Evolutionary conservation across 2,797 vertebrate species (phyloP).

Genomic region (Buphagus erythrorhynchus): DNA sequence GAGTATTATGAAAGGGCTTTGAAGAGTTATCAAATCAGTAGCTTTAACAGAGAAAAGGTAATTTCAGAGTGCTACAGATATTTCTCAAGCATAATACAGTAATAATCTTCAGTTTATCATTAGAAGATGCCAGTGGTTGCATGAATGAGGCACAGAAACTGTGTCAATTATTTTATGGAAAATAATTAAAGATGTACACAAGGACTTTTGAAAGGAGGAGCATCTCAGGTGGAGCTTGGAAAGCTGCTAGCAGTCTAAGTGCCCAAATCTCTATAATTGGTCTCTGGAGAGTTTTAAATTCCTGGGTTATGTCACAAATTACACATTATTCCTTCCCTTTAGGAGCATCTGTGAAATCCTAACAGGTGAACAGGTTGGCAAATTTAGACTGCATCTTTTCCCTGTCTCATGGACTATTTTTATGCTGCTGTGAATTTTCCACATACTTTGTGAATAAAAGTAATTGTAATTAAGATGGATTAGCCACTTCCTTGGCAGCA

Average conservation of each 20-base stretch:
- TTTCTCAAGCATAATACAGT: neutral
- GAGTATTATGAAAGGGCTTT: neutral
- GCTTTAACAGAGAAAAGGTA: neutral
- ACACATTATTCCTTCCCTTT: neutral
- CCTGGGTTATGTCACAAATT: conserved; percentile 1
- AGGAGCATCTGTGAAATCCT: neutral
- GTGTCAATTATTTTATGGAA: neutral
- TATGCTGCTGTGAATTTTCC: neutral
- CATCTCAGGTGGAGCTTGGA: neutral
- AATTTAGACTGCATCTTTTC: neutral
- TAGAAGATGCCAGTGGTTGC: neutral
- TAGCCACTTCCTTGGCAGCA: conserved; percentile 8
- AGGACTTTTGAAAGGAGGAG: neutral
- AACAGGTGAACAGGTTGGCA: conserved; percentile 3
- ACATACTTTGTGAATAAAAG: neutral
- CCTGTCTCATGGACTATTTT: neutral
- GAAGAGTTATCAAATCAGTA: neutral
- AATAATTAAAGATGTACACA: neutral
- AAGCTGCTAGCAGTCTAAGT: neutral
- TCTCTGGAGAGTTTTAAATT: conserved; percentile 10
- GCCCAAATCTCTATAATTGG: conserved; percentile 1
- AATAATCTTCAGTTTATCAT: neutral
- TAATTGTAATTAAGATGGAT: conserved; percentile 11
- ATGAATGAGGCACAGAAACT: neutral
- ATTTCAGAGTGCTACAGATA: neutral